Base-by-base conservation (phyloP, 2,888 invertebrate genomes). In the Drosophila putrida region DNA sequence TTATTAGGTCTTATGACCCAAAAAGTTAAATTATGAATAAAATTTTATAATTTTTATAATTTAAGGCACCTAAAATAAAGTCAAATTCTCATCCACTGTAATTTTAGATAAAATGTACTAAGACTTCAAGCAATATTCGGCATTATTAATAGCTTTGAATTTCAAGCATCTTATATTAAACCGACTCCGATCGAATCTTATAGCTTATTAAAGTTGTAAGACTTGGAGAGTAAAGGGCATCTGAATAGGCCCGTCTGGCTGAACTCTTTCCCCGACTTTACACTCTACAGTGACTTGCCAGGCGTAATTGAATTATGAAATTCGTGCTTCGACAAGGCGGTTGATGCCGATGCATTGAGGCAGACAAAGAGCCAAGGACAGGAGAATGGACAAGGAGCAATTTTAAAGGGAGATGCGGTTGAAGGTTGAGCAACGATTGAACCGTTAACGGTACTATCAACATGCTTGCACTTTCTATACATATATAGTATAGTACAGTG, bases 271-370 rank as follows among this genome's bases (percentile, higher is more conserved):
- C 49, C 39, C 60, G 44, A 35, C n/a, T 51, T n/a, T 47, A 54
- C 46, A 38, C n/a, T 51, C 13, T 47, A 54, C 46, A 9, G 49
- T 62, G 54, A 20, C 61, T 53, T 54, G 27, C 63, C 55, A 60
- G 44, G 77, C 83, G 69, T 67, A 82, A 80, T 80, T 82, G 80
- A 81, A 81, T 83, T 83, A 83, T 86, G 81, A 77, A 82, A 75
- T 70, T 65, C 68, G 50, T 57, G 81, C 50, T 66, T 61, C 67
- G 60, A 64, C 38, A 46, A 46, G 81, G 31, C 43, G 41, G 25
- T 36, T 31, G 46, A 33, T 43, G 58, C 43, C 57, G 58, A 54
- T 62, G 67, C 76, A 72, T 54, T 76, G 61, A 54, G 41, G 67
- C 78, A 53, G 51, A 44, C 58, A 78, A 58, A 50, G 38, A 60